phyloP scores from a whole-genome alignment of 2,113 vertebrate genomes.

The Anoura caudifer region DNA sequence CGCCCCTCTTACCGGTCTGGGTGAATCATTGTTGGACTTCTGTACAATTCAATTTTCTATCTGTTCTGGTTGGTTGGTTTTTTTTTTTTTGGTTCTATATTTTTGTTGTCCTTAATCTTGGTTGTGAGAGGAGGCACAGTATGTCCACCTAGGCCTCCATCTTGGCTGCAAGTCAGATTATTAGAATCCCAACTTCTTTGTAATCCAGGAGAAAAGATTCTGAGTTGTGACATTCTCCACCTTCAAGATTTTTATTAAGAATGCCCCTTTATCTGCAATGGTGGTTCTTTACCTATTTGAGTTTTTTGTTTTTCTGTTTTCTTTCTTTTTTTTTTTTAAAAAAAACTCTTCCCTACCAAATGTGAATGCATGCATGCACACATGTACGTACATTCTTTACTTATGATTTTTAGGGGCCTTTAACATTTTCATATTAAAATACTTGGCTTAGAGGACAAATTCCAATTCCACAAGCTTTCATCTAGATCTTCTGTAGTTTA shows the following conservation, averaged over 20 bases:
- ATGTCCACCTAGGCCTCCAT: no score
- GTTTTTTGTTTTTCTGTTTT: no score
- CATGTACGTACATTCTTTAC: neutral
- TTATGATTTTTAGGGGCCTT: neutral
- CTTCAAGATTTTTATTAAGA: neutral
- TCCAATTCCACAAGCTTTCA: neutral
- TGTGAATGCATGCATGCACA: neutral
- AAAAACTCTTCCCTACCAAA: neutral
- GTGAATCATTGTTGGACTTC: no score
- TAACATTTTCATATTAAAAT: neutral
- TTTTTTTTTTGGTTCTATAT: no score
- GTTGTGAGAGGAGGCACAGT: no score
- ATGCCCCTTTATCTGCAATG: neutral
- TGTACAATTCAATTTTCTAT: no score
- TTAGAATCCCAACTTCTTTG: neutral
- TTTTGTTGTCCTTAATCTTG: no score
- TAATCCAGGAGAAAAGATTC: neutral
- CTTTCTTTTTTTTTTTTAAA: neutral
- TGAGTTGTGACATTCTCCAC: neutral
- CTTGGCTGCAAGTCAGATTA: no score
- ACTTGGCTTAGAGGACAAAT: neutral
- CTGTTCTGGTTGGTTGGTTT: no score
- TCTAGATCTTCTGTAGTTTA: neutral
- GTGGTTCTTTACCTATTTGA: neutral
- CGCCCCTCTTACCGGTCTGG: no score